Percentiles rank a stretch among this genome's conserved stretches.
phyloP scores from a whole-genome alignment of 2,888 invertebrate species.

The Rotaria macrura region DNA sequence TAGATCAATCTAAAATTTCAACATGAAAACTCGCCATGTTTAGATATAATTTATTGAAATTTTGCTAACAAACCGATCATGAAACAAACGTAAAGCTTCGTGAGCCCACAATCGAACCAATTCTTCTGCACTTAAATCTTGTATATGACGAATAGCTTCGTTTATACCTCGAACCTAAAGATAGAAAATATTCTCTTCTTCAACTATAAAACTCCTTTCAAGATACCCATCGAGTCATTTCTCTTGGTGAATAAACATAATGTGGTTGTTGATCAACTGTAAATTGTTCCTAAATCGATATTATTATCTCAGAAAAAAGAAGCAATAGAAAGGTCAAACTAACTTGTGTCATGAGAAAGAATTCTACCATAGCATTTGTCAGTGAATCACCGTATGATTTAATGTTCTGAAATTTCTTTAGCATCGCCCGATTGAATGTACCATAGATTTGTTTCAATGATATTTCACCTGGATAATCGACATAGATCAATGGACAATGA shows the following conservation, averaged over 20 bases:
- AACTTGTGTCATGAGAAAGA: slow-evolving; percentile 80
- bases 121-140: slow-evolving; percentile 79
- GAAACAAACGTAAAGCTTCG: slow-evolving; percentile 91
- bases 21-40: not conserved
- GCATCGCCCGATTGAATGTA: slow-evolving; percentile 94
- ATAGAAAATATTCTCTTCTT: not conserved
- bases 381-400: slow-evolving; percentile 86
- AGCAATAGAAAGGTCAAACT: not conserved
- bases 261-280: slow-evolving; percentile 99
- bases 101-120: slow-evolving; percentile 95
- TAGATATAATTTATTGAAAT: not conserved
- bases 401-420: slow-evolving; percentile 78
- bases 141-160: slow-evolving; percentile 88
- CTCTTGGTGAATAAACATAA: slow-evolving; percentile 91
- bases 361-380: slow-evolving; percentile 96
- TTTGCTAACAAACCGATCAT: slow-evolving; percentile 52
- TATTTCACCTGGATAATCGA: slow-evolving; percentile 95
- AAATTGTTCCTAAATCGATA: slow-evolving; percentile 63
- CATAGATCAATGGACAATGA: slow-evolving; percentile 95
- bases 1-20: slow-evolving; percentile 62
- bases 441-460: slow-evolving; percentile 93
- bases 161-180: slow-evolving; percentile 83
- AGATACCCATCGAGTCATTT: slow-evolving; percentile 92
- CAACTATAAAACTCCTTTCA: not conserved
- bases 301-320: not conserved